These are phyloP conservation scores for Lampris incognitus DNA, from an alignment of 2,113 vertebrate genomes.

Conservation along the genomic window DNA sequence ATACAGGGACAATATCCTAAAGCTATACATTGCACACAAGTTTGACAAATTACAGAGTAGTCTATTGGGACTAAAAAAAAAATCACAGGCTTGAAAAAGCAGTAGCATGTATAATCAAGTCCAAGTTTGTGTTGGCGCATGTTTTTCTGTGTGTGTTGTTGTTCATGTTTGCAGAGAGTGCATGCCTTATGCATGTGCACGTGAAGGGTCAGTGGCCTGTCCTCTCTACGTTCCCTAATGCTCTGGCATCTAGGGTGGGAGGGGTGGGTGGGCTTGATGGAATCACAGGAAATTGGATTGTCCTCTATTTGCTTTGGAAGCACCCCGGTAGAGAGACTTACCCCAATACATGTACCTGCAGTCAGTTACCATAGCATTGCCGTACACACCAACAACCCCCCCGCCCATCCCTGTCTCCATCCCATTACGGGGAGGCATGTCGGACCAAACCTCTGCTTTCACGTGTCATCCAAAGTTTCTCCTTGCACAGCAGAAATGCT, in stretches of 20 bases:
- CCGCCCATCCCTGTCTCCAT: slow-evolving; percentile 86
- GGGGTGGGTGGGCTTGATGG: slow-evolving; percentile 85
- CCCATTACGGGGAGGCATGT: slow-evolving; percentile 90
- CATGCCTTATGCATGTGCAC: slow-evolving; percentile 74
- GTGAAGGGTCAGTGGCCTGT: slow-evolving; percentile 87
- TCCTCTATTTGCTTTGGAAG: slow-evolving; percentile 95
- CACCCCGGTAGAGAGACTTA: slow-evolving; percentile 83
- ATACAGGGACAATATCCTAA: slow-evolving; percentile 1
- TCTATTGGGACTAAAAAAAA: not conserved
- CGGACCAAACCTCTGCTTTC: slow-evolving; percentile 87
- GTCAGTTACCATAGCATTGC: slow-evolving; percentile 20
- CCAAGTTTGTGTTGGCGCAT: slow-evolving; percentile 8
- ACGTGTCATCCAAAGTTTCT: slow-evolving; percentile 92
- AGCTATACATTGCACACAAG: not conserved
- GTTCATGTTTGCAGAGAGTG: slow-evolving; percentile 15
- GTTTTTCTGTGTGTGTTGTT: slow-evolving; percentile 16
- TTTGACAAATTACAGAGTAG: not conserved
- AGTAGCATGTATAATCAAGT: slow-evolving; percentile 1
- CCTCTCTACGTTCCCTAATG: slow-evolving; percentile 90
- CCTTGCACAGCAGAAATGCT: slow-evolving; percentile 85
- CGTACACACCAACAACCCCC: slow-evolving; percentile 2
- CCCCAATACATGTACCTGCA: slow-evolving; percentile 50
- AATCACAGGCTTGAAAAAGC: not conserved
- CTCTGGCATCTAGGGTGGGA: slow-evolving; percentile 83
- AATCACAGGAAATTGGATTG: slow-evolving; percentile 99